Base-by-base conservation (phyloP, 1,140 invertebrate genomes). In the Bombyx mandarina region DNA sequence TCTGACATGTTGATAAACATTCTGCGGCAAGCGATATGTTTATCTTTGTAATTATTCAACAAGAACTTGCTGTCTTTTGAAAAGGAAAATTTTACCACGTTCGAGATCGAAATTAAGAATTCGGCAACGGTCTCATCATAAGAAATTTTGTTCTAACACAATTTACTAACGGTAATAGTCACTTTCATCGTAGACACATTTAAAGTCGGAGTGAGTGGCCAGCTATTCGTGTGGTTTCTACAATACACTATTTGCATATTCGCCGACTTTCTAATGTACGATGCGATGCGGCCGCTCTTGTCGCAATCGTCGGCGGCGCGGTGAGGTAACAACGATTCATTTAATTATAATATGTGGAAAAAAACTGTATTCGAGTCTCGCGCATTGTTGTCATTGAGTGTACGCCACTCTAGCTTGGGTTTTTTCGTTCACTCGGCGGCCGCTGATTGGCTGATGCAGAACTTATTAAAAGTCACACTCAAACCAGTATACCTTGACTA, bases 201-300 rank as follows among this genome's bases (percentile, higher is more conserved):
- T 84, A 79, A 82, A 84, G 75, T 76, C 79, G 73, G 80, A 78
- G 79, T 82, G 81, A 84, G 78, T 83, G 83, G 83, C 79, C 81
- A 83, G 83, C 79, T 85, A 83, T 84, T 86, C 79, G 83, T 86
- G 80, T 76, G 82, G 80, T 85, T 85, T 85, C 82, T 85, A 86
- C 82, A 75, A 83, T 83, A 86, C 26, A 35, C 80, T 85, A 86
- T 86, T 86, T 86, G 83, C 83, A 86, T 86, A 86, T 86, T 83
- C 79, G 75, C 73, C 75, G 81, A 86, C 83, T 86, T 86, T 86
- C 83, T 86, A 86, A 86, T 86, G 80, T 81, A 85, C 81, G 77
- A 84, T 82, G 75, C 81, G 77, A 84, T 82, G 75, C 72, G 79
- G 72, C 73, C 71, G 69, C 54, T 79, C 77, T 86, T 84, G 83